phyloP scores from a whole-genome alignment of 2,113 vertebrate genomes.

The Collichthys lucidus region DNA sequence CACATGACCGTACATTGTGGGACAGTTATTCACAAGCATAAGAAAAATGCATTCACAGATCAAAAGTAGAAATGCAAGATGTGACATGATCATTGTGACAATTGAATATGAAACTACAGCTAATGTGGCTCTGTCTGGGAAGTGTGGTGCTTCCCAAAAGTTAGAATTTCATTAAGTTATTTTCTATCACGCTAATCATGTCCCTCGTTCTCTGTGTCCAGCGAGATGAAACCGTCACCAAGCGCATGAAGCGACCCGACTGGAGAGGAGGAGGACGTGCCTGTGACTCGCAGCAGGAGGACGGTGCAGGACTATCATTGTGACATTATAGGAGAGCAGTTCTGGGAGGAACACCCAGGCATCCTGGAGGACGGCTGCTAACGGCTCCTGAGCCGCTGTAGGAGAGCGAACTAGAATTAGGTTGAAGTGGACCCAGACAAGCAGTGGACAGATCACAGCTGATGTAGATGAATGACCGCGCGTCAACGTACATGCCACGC shows the following conservation, averaged over 20 bases:
- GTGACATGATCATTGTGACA: too few species aligned
- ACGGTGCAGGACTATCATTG: slow-evolving; percentile 85
- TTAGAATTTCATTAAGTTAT: background rate
- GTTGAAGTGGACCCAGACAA: background rate
- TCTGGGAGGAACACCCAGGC: slow-evolving; percentile 92
- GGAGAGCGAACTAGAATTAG: background rate
- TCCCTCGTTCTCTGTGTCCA: slow-evolving; percentile 64
- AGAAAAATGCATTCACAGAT: too few species aligned
- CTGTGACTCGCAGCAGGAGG: slow-evolving; percentile 85
- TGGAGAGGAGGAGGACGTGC: slow-evolving; percentile 86
- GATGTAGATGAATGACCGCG: background rate
- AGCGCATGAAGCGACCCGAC: slow-evolving; percentile 84
- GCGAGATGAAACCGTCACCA: slow-evolving; percentile 87
- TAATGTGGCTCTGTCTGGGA: too few species aligned
- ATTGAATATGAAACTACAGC: too few species aligned
- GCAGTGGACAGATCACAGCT: slow-evolving; percentile 6
- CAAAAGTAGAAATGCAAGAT: too few species aligned
- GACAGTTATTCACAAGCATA: too few species aligned
- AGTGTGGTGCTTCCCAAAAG: background rate
- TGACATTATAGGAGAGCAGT: slow-evolving; percentile 94
- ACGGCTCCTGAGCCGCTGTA: slow-evolving; percentile 13
- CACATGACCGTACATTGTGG: too few species aligned
- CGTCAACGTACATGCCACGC: background rate
- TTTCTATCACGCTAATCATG: background rate
- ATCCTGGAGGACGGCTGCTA: slow-evolving; percentile 88